Percentiles rank a stretch among this genome's conserved stretches.
These are phyloP conservation scores for Heterohyrax brucei DNA, from an alignment of 2,797 vertebrate genomes.

Conservation along the genomic window DNA sequence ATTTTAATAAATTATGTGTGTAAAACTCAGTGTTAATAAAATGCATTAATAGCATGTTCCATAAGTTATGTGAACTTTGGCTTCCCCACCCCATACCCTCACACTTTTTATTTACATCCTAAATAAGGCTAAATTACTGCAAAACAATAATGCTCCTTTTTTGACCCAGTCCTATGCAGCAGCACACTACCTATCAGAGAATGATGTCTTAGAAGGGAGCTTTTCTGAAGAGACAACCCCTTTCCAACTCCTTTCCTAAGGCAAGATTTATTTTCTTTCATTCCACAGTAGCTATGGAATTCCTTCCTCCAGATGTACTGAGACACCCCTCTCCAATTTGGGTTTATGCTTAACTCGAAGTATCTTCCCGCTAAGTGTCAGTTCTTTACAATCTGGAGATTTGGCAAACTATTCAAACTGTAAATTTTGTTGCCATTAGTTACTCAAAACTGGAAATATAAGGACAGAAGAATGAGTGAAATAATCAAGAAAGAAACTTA, in stretches of 20 bases:
- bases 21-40: constrained; percentile 19
- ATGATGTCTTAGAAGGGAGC: neutral
- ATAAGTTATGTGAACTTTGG: neutral
- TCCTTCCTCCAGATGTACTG: neutral
- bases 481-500: neutral
- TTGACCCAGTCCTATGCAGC: neutral
- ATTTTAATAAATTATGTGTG: neutral
- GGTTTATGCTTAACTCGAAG: neutral
- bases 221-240: neutral
- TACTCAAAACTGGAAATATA: neutral
- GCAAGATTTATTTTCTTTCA: neutral
- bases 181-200: neutral
- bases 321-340: too few species aligned
- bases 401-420: neutral
- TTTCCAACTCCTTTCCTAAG: too few species aligned
- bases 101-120: neutral
- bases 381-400: neutral
- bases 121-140: neutral
- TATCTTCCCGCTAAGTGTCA: neutral
- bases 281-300: neutral
- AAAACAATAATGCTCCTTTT: neutral
- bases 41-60: neutral
- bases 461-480: neutral
- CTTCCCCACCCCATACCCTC: neutral
- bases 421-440: neutral